A percentile compares a stretch with the other conserved stretches of the same genome.
Evolutionary conservation across 2,888 invertebrate genomes (phyloP).

Genomic region (Drosophila sordidapex): DNA sequence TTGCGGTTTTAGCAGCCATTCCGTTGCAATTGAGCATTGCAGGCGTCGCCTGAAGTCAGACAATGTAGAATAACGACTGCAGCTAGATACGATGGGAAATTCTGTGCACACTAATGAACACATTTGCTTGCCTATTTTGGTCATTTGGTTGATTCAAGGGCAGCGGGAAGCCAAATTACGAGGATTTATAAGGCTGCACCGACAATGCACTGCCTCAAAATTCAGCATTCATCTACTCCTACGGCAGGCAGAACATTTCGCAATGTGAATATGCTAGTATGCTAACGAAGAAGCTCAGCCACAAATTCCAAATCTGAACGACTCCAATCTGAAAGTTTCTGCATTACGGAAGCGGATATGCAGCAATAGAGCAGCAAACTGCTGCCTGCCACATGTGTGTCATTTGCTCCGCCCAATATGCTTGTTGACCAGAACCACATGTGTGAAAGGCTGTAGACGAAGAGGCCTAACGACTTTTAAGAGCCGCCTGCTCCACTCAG

Average conservation of each 20-base stretch:
- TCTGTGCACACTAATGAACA: slow-evolving; percentile 51
- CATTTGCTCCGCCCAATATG: slow-evolving; percentile 29
- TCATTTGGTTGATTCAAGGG: slow-evolving; percentile 21
- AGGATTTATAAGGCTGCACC: slow-evolving; percentile 48
- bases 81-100: slow-evolving; percentile 30
- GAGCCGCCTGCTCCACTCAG: background rate
- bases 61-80: slow-evolving; percentile 52
- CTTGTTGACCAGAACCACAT: slow-evolving; percentile 29
- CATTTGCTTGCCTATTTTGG: slow-evolving; percentile 35
- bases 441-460: slow-evolving; percentile 33
- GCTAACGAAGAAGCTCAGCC: slow-evolving; percentile 14
- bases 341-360: slow-evolving; percentile 54
- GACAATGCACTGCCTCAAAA: slow-evolving; percentile 27
- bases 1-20: slow-evolving; percentile 29
- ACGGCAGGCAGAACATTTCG: slow-evolving; percentile 17
- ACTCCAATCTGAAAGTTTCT: slow-evolving; percentile 35
- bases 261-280: slow-evolving; percentile 26
- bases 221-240: slow-evolving; percentile 33
- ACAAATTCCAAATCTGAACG: slow-evolving; percentile 5
- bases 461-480: slow-evolving; percentile 1
- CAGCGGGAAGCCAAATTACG: slow-evolving; percentile 14
- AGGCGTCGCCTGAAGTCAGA: slow-evolving; percentile 50
- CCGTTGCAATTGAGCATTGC: slow-evolving; percentile 47
- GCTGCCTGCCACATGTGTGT: slow-evolving; percentile 1
- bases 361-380: slow-evolving; percentile 15